phyloP scores from a whole-genome alignment of 2,888 invertebrate genomes.

The Melolontha melolontha region DNA sequence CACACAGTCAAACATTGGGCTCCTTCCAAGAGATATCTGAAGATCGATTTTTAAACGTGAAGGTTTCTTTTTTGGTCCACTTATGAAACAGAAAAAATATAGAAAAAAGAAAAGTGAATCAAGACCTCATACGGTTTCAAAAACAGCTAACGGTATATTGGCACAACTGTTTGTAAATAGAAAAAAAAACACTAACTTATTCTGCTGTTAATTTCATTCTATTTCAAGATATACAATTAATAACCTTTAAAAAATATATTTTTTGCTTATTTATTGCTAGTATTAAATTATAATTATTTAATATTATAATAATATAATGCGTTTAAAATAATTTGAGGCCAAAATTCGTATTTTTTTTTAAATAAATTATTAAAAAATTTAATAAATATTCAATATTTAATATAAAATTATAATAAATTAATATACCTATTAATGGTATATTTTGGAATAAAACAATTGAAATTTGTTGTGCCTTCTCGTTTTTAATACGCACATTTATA shows the following conservation, averaged over 20 bases:
- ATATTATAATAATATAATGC: neutral
- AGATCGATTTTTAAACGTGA: too few species aligned
- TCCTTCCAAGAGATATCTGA: too few species aligned
- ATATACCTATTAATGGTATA: constrained; percentile 1
- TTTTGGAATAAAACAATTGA: constrained; percentile 53
- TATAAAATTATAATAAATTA: neutral
- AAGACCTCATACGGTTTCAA: constrained; percentile 53
- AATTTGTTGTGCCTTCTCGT: constrained; percentile 62
- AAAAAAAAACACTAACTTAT: constrained; percentile 34
- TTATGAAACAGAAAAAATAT: neutral
- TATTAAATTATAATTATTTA: too few species aligned
- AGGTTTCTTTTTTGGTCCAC: too few species aligned
- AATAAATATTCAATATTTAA: neutral
- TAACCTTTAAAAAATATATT: neutral
- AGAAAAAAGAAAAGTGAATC: neutral
- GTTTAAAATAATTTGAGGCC: too few species aligned
- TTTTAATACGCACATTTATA: constrained; percentile 60
- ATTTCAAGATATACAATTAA: constrained; percentile 1
- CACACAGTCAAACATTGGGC: too few species aligned
- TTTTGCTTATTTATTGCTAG: too few species aligned
- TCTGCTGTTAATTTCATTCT: constrained; percentile 51
- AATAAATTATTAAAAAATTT: too few species aligned
- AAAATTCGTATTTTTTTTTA: too few species aligned
- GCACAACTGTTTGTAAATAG: constrained; percentile 54
- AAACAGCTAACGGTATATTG: constrained; percentile 56